Conservation (phyloP, 2,113 vertebrate species). For the Choloepus hoffmanni region DNA sequence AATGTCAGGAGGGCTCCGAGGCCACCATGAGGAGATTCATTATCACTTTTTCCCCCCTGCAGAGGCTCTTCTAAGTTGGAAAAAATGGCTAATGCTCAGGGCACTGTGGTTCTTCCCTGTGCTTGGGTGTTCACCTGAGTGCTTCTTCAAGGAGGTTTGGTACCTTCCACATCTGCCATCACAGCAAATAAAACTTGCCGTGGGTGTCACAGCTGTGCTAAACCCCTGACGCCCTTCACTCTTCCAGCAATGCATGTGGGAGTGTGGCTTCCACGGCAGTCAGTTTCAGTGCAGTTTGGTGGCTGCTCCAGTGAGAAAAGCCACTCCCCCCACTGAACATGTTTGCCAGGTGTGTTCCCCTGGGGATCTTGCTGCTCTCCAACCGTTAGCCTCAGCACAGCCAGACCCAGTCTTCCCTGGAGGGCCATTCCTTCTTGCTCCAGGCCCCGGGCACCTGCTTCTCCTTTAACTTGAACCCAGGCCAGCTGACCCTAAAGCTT, state of each 20-base stretch:
- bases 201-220: neutral
- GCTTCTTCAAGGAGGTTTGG: neutral
- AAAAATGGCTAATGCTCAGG: neutral
- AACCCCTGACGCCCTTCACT: neutral
- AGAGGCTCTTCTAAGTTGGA: constrained; percentile 1
- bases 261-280: neutral
- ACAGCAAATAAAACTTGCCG: neutral
- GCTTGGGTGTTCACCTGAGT: neutral
- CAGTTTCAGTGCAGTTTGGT: neutral
- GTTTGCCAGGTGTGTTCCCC: neutral
- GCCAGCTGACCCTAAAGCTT: neutral
- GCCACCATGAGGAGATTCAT: neutral
- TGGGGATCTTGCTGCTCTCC: neutral
- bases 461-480: neutral
- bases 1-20: neutral
- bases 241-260: neutral
- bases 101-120: neutral
- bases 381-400: neutral
- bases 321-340: neutral
- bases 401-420: neutral
- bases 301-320: neutral
- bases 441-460: neutral
- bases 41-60: neutral
- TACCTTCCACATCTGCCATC: neutral
- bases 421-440: neutral